Percentiles rank a stretch among this genome's conserved stretches.
Evolutionary conservation across 1,140 invertebrate species (phyloP).

Genomic region (Drosophila sucinea): DNA sequence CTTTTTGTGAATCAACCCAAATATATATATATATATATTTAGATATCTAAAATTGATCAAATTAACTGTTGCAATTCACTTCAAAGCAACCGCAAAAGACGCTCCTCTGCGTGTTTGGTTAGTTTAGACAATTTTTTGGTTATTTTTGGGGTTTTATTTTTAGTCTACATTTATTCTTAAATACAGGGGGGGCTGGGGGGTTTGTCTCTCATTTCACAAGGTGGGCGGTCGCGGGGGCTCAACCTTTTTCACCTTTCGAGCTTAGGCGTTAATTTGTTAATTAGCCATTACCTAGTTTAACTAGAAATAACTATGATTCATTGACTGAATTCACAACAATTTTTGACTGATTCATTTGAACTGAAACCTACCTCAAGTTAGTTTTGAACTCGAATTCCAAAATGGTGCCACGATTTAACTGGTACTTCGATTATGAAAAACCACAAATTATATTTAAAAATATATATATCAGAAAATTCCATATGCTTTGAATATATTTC

Average conservation of each 20-base stretch:
- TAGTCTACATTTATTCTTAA: neutral
- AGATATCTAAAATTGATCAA: neutral
- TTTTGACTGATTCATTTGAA: neutral
- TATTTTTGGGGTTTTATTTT: constrained; percentile 6
- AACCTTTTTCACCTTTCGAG: constrained; percentile 5
- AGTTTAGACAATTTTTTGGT: neutral
- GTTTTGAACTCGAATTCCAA: neutral
- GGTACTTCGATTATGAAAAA: neutral
- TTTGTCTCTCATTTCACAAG: neutral
- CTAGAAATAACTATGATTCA: constrained; percentile 4
- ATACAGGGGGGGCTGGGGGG: too few species aligned
- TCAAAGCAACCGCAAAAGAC: neutral
- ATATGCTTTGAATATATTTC: neutral
- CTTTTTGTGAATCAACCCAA: neutral
- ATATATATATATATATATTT: neutral
- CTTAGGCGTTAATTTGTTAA: constrained; percentile 1
- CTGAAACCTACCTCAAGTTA: constrained; percentile 5
- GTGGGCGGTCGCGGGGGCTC: neutral
- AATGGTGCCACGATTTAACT: neutral
- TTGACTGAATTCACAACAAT: neutral
- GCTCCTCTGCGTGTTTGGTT: neutral
- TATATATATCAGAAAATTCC: neutral
- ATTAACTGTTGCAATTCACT: constrained; percentile 2
- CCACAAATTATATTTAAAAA: neutral
- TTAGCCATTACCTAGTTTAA: neutral